Base-by-base conservation (phyloP, 30 jellyfish, hydroid and myxozoan species). In the Cassiopea andromeda region DNA sequence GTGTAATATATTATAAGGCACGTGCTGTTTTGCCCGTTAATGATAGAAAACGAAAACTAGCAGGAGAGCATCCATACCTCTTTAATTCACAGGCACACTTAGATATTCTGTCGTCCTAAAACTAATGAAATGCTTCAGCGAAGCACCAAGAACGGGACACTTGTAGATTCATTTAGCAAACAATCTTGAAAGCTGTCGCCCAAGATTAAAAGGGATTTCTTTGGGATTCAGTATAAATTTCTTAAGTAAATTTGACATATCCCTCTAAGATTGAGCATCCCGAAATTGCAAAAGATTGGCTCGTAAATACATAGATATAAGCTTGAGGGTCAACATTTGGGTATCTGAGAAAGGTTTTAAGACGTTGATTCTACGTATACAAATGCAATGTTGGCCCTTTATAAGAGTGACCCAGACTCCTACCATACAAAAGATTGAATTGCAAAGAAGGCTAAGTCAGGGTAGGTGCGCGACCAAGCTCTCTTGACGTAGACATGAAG, bases 371-470 rank as follows among this genome's bases (percentile, higher is more conserved):
- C 64, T 54, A 10, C 64, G 64, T 3, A 54, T 10, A 54, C 64
- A 10, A 54, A 10, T 54, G 64, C 12, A 10, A 54, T 54, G 12
- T 54, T 3, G 7, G 12, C 12, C 64, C 7, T 54, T 6, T 10
- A 3, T 3, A 54, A 70, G 50, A 70, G 27, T 70, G 79, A 70
- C 79, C 79, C 79, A 70, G 79, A 70, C 79, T 14, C 38, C 38
- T 27, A 27, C 38, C 38, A 27, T 27, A 27, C 38, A 27, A 27
- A 27, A 27, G 38, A 27, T 27, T 27, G 38, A 27, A 27, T 27
- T 27, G 38, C 38, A 27, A 27, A 27, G 38, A 27, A 27, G 38
- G 38, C 38, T 27, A 27, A 27, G 38, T 27, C 38, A 27, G 38
- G 38, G 38, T 27, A 27, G 38, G 38, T 27, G 38, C 38, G 38